Evolutionary conservation across 2,113 vertebrate species (phyloP).

Genomic region (Marmota monax): DNA sequence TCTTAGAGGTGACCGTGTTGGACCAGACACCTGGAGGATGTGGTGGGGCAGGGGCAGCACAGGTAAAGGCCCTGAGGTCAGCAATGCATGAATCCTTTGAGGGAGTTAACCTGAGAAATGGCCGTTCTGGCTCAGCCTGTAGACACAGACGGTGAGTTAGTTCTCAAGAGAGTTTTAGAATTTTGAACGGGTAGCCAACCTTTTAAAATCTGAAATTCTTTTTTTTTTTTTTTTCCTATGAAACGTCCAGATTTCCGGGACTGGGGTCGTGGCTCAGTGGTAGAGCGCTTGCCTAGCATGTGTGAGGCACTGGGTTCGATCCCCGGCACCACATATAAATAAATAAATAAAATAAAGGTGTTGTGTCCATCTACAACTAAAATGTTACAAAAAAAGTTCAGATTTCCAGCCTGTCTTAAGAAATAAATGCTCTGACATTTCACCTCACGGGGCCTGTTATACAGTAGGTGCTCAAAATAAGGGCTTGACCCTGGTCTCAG

Average conservation of each 20-base stretch:
- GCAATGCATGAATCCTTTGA: neutral
- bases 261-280: no score
- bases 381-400: neutral
- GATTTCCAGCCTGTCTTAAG: neutral
- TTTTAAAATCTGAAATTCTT: slow-evolving; percentile 12
- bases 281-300: no score
- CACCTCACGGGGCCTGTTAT: no score
- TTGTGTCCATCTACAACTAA: no score
- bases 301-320: no score
- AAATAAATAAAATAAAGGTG: no score
- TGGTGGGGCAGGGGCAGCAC: no score
- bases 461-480: neutral
- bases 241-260: neutral
- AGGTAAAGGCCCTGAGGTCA: neutral
- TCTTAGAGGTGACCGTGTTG: neutral
- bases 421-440: neutral
- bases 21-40: neutral
- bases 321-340: no score
- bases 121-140: neutral
- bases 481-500: neutral
- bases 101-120: neutral
- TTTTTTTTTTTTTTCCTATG: neutral
- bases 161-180: neutral
- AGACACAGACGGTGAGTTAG: neutral
- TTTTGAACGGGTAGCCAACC: neutral